phyloP scores from a whole-genome alignment of 2,113 vertebrate genomes.

The Corythornis vintsioides region DNA sequence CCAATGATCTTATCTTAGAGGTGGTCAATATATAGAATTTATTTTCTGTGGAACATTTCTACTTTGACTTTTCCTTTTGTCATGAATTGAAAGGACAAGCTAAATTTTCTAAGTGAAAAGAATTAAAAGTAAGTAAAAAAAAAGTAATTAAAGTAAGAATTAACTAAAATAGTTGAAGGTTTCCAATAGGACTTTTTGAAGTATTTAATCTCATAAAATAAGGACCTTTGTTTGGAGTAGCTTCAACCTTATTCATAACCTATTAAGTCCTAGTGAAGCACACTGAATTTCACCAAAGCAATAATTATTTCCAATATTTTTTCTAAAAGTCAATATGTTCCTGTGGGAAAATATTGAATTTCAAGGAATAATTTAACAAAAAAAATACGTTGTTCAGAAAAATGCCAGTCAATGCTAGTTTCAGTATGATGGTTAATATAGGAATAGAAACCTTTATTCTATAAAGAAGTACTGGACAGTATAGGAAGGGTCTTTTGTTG shows the following conservation, averaged over 20 bases:
- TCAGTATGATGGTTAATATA: background rate
- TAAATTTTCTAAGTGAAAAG: background rate
- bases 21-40: background rate
- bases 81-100: background rate
- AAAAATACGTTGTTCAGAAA: background rate
- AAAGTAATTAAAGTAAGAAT: background rate
- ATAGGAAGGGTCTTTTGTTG: constrained; percentile 76
- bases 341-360: background rate
- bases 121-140: background rate
- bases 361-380: background rate
- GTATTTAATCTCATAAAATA: background rate
- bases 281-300: background rate
- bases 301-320: background rate
- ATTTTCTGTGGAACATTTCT: background rate
- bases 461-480: background rate
- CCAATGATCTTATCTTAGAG: background rate
- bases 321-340: background rate
- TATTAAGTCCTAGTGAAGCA: background rate
- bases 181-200: background rate
- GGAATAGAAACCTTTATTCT: background rate
- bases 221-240: background rate
- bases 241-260: background rate
- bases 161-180: background rate
- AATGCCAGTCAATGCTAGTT: background rate
- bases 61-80: background rate